Conservation (phyloP, 2,113 vertebrate genomes). For the Onychorhynchus coronatus region DNA sequence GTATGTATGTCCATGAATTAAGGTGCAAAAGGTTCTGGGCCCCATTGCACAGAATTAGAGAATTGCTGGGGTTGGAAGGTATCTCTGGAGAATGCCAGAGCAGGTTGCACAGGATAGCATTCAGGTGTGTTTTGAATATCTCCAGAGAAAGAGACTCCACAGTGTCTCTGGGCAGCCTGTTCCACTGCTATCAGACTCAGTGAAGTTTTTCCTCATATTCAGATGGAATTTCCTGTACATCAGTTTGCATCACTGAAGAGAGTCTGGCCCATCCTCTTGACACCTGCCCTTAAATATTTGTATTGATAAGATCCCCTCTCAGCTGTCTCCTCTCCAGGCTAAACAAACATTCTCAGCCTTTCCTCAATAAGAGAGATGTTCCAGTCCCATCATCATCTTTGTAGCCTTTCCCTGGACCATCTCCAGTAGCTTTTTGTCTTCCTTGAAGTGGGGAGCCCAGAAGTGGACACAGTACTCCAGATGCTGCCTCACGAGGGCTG, state of each 20-base stretch:
- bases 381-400: not conserved
- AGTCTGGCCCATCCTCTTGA: not conserved
- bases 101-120: not conserved
- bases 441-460: not conserved
- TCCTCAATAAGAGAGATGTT: not conserved
- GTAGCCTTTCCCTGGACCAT: not conserved
- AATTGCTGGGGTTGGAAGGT: not conserved
- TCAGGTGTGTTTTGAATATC: not conserved
- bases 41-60: not conserved
- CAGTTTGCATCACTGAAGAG: not conserved
- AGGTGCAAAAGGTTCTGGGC: not conserved
- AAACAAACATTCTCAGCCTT: not conserved
- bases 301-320: not conserved
- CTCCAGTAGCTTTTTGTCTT: not conserved
- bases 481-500: not conserved
- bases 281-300: accelerated
- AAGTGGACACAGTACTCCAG: not conserved
- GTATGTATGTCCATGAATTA: not conserved
- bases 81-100: not conserved
- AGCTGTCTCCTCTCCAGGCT: not conserved
- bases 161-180: not conserved
- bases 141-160: not conserved
- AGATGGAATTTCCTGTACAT: not conserved
- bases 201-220: not conserved
- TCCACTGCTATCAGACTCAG: not conserved